Base-by-base conservation (phyloP, 2,113 vertebrate genomes). In the Pterocles burchelli region DNA sequence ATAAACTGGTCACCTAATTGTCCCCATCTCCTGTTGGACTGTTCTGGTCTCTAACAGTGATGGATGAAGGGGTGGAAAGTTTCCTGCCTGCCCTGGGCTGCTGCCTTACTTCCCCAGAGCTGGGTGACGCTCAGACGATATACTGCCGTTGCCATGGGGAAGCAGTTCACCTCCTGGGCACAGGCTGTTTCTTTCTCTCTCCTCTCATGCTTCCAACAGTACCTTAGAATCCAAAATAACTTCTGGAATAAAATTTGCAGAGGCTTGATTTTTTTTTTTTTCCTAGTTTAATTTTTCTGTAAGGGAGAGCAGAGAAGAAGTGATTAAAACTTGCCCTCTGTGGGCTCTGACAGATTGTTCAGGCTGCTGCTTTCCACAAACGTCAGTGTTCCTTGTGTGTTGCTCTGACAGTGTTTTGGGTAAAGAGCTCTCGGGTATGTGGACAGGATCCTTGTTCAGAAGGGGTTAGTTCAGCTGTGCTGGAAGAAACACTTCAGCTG, bases 401-500 rank as follows among this genome's bases (percentile, higher is more conserved):
- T 59, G 33, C 61, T 66, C 33, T 71, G 92, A 33, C 17, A 19
- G 36, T 29, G 9, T 41, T 91, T 41, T 25, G 41, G 68, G 36
- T 72, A 34, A 48, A 72, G 72, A 90, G 62, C 83, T 94, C 88
- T 72, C 31, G 57, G 57, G 61, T 73, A 17, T 54, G 63, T 7
- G 25, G 83, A 36, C 65, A 73, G 75, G 45, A 65, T 70, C 65
- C 65, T 43, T 67, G 62, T 80, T 88, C 66, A 72, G 87, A 54
- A 89, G 85, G 58, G 51, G 18, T 26, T 73, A 33, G 67, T 70
- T 96, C 51, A 76, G 13, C 75, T 73, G 29, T 70, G 59, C 85
- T 94, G 85, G 66, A 59, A 59, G 85, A 67, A 95, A 54, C 65
- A 26, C 94, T 88, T 88, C 34, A 72, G 80, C 89, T 86, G 92